phyloP scores from a whole-genome alignment of 2,797 vertebrate species.

The Aselliscus stoliczkanus region DNA sequence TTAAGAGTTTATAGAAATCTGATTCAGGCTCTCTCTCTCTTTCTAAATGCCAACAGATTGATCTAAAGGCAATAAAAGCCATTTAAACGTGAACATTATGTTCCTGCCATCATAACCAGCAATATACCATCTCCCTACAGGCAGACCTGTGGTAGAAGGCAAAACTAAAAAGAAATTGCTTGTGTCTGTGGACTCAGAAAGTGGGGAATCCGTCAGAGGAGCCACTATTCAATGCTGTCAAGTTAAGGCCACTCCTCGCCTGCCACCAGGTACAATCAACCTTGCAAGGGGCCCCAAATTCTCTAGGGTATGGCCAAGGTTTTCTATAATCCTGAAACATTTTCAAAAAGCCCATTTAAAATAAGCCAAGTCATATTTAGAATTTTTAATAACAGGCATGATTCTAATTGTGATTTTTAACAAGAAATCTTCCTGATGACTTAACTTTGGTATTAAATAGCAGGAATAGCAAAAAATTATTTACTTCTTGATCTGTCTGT shows the following conservation, averaged over 20 bases:
- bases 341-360: constrained; percentile 11
- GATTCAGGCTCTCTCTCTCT: not conserved
- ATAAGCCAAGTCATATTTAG: not conserved
- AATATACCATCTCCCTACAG: not conserved
- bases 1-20: constrained; percentile 20
- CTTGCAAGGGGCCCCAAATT: not conserved
- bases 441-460: not conserved
- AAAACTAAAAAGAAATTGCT: not conserved
- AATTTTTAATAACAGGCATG: not conserved
- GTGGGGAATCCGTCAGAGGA: not conserved
- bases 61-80: not conserved
- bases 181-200: not conserved
- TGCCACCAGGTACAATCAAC: not conserved
- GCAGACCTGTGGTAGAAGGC: not conserved
- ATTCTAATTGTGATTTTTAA: constrained; percentile 12
- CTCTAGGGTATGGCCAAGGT: not conserved
- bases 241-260: not conserved
- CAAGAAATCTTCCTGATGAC: not conserved
- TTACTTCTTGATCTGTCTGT: not conserved
- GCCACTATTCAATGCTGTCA: not conserved
- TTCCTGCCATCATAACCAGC: not conserved
- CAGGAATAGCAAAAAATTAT: constrained; percentile 5
- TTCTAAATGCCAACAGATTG: not conserved
- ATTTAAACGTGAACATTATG: not conserved
- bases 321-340: not conserved